phyloP scores from a whole-genome alignment of 2,888 invertebrate genomes.

The Drosophila neotestacea region DNA sequence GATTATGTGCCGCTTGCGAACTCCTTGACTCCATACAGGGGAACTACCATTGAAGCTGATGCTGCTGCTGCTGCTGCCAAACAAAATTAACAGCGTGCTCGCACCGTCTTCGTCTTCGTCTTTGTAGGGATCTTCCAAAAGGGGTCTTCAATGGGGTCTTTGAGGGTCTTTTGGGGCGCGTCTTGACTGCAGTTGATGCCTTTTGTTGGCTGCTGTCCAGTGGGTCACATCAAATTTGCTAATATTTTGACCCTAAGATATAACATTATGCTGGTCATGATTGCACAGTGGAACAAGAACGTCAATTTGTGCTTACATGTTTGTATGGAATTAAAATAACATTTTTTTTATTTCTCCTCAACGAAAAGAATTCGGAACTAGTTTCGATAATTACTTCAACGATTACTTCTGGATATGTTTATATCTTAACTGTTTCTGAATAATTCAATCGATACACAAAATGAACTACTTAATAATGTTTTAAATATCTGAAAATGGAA shows the following conservation, averaged over 20 bases:
- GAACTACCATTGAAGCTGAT: neutral
- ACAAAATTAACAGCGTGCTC: conserved; percentile 67
- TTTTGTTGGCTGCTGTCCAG: conserved; percentile 38
- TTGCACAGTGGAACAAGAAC: conserved; percentile 55
- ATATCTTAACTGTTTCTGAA: no score
- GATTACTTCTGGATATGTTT: no score
- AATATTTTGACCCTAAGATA: conserved; percentile 74
- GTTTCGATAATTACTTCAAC: no score
- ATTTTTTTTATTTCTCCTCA: neutral
- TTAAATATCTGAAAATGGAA: no score
- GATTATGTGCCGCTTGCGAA: conserved; percentile 70
- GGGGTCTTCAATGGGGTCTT: conserved; percentile 21
- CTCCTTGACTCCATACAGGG: conserved; percentile 24
- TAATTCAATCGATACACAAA: no score
- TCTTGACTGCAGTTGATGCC: conserved; percentile 26
- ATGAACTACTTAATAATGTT: no score
- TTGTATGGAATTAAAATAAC: no score
- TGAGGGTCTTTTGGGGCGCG: conserved; percentile 6
- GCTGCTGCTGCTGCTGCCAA: conserved; percentile 30
- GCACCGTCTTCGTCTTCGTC: conserved; percentile 1
- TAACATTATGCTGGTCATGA: conserved; percentile 49
- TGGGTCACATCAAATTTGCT: conserved; percentile 77
- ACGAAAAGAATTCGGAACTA: neutral
- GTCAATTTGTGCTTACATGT: neutral
- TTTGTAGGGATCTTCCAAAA: conserved; percentile 13